Percentiles rank a stretch among this genome's conserved stretches.
These are phyloP conservation scores for Drosophila novamexicana DNA, from an alignment of 1,140 invertebrate genomes.

Conservation along the genomic window DNA sequence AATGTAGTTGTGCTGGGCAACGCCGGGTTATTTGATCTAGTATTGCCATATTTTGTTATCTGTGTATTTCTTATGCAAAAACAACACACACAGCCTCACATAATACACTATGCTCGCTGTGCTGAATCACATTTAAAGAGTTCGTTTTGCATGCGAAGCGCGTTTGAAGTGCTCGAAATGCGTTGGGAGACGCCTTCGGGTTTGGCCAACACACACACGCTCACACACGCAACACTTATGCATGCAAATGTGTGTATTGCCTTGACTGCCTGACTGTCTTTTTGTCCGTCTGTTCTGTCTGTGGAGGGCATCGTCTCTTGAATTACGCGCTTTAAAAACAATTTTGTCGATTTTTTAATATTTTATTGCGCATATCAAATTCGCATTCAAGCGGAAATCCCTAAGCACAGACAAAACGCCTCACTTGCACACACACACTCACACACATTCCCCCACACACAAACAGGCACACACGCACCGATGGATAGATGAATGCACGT, in stretches of 20 bases:
- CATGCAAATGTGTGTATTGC: slow-evolving; percentile 10
- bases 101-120: neutral
- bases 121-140: slow-evolving; percentile 72
- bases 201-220: slow-evolving; percentile 20
- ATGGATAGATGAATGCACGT: slow-evolving; percentile 67
- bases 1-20: too few relatives aligned
- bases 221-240: slow-evolving; percentile 30
- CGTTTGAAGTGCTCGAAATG: slow-evolving; percentile 61
- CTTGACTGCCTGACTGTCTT: slow-evolving; percentile 36
- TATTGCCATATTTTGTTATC: too few relatives aligned
- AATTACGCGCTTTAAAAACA: slow-evolving; percentile 82
- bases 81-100: neutral
- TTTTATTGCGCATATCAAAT: slow-evolving; percentile 82
- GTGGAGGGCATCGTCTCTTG: slow-evolving; percentile 50
- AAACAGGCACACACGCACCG: neutral
- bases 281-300: slow-evolving; percentile 33
- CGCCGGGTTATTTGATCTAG: too few relatives aligned
- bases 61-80: neutral
- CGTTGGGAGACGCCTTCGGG: slow-evolving; percentile 50
- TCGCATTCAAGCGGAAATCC: slow-evolving; percentile 80
- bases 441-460: slow-evolving; percentile 12
- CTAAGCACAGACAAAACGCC: slow-evolving; percentile 73
- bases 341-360: slow-evolving; percentile 80
- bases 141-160: slow-evolving; percentile 72
- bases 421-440: slow-evolving; percentile 26